These are phyloP conservation scores for Urocolius indicus DNA, from an alignment of 2,113 vertebrate genomes.

Conservation along the genomic window DNA sequence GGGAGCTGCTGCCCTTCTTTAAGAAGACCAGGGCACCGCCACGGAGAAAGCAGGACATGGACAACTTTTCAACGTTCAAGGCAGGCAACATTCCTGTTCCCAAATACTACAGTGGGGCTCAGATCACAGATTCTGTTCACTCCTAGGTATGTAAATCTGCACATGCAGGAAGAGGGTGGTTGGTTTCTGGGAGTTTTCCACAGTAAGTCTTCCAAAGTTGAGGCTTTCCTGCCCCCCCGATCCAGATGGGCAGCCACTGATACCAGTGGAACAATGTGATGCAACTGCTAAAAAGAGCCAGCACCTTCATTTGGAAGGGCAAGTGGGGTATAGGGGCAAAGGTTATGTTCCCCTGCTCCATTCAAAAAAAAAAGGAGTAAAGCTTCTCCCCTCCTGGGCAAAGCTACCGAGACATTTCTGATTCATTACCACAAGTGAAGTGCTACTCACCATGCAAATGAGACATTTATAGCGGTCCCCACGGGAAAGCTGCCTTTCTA, in stretches of 20 bases:
- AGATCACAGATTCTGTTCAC: neutral
- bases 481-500: constrained; percentile 97
- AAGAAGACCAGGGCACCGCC: neutral
- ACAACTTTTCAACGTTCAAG: constrained; percentile 14
- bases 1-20: constrained; percentile 69
- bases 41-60: neutral
- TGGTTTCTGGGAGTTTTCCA: neutral
- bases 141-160: neutral
- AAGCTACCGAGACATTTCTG: constrained; percentile 57
- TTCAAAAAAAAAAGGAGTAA: neutral
- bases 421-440: constrained; percentile 68
- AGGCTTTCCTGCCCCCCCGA: neutral
- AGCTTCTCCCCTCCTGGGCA: neutral
- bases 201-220: neutral
- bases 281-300: neutral
- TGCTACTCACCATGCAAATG: constrained; percentile 97
- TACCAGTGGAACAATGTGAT: neutral
- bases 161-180: neutral
- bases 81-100: neutral
- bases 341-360: neutral
- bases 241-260: neutral
- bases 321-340: neutral
- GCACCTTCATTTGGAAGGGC: neutral
- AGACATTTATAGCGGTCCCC: constrained; percentile 99
- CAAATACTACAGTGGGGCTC: neutral